phyloP scores from a whole-genome alignment of 2,888 invertebrate species.

The Furcula furcula region DNA sequence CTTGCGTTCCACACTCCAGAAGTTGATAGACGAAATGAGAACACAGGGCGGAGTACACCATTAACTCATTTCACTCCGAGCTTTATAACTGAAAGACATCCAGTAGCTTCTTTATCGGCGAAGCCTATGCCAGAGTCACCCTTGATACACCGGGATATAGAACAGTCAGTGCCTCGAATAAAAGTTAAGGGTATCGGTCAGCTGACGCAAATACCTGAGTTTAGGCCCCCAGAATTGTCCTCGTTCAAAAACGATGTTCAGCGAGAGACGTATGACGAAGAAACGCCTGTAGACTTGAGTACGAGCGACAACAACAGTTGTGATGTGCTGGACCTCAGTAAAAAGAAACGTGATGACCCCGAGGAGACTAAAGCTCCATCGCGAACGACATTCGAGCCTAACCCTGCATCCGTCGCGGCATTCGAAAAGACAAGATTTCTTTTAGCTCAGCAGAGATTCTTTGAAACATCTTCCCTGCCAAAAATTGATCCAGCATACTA shows the following conservation, averaged over 20 bases:
- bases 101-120: slow-evolving; percentile 55
- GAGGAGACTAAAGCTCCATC: slow-evolving; percentile 61
- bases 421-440: slow-evolving; percentile 82
- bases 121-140: slow-evolving; percentile 64
- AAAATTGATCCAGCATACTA: slow-evolving; percentile 84
- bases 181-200: slow-evolving; percentile 85
- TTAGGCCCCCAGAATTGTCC: slow-evolving; percentile 58
- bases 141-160: slow-evolving; percentile 60
- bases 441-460: slow-evolving; percentile 85
- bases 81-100: slow-evolving; percentile 73
- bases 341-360: slow-evolving; percentile 83
- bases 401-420: slow-evolving; percentile 57
- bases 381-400: slow-evolving; percentile 71
- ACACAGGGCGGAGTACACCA: slow-evolving; percentile 65
- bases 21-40: slow-evolving; percentile 65
- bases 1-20: slow-evolving; percentile 80
- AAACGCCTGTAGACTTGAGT: slow-evolving; percentile 86
- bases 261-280: slow-evolving; percentile 68
- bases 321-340: slow-evolving; percentile 91
- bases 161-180: slow-evolving; percentile 69
- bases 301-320: slow-evolving; percentile 79
- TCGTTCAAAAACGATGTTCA: slow-evolving; percentile 61
- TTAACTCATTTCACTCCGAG: slow-evolving; percentile 67
- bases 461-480: slow-evolving; percentile 82
- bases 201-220: slow-evolving; percentile 80